A percentile compares a stretch with the other conserved stretches of the same genome.
phyloP scores from a whole-genome alignment of 2,797 vertebrate genomes.

The Pangasius larnaudii region DNA sequence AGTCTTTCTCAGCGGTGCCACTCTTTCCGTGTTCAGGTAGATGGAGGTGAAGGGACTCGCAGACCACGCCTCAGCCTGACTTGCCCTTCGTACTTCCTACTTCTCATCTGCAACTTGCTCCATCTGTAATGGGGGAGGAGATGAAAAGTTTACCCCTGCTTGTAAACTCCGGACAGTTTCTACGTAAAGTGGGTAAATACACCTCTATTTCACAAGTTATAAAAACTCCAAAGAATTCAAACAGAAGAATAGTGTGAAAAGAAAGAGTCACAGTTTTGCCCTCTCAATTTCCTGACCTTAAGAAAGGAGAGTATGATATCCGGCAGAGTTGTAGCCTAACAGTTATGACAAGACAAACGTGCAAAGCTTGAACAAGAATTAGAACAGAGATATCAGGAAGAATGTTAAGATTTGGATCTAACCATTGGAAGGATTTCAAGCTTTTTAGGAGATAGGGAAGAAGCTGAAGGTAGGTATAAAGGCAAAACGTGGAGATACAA shows the following conservation, averaged over 20 bases:
- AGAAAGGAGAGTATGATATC: not conserved
- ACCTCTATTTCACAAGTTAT: not conserved
- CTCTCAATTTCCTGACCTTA: not conserved
- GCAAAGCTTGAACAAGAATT: slow-evolving; percentile 6
- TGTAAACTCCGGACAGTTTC: not conserved
- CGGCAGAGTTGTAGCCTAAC: too few species aligned
- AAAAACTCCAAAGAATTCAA: too few species aligned
- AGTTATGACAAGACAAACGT: not conserved
- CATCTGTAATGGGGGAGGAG: slow-evolving; percentile 26
- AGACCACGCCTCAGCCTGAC: slow-evolving; percentile 46
- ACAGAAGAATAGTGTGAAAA: not conserved
- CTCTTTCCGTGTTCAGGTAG: slow-evolving; percentile 44
- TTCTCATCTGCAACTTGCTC: slow-evolving; percentile 9
- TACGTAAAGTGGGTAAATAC: not conserved
- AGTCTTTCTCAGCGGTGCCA: not conserved
- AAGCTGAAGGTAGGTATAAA: not conserved
- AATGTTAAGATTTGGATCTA: not conserved
- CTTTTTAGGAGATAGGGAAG: not conserved
- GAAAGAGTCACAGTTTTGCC: not conserved
- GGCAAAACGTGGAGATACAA: not conserved
- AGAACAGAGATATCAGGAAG: not conserved
- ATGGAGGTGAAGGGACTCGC: slow-evolving; percentile 11
- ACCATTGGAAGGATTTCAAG: not conserved
- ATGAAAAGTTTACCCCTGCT: not conserved
- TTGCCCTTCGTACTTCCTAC: slow-evolving; percentile 37